A percentile compares a stretch with the other conserved stretches of the same genome.
These are phyloP conservation scores for Halcyon chelicuti DNA, from an alignment of 2,797 vertebrate species.

Conservation along the genomic window DNA sequence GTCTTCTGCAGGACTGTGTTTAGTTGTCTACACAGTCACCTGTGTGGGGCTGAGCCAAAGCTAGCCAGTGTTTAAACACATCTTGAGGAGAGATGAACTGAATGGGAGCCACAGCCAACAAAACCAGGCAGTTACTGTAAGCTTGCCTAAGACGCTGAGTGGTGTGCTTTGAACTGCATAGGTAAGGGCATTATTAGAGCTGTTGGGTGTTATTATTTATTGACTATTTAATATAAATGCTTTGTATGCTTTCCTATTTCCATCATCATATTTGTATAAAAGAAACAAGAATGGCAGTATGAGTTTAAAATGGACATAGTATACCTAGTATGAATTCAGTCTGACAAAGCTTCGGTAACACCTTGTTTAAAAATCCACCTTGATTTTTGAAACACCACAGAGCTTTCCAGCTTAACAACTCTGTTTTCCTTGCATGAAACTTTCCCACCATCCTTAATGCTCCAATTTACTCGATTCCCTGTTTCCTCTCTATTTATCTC, in stretches of 20 bases:
- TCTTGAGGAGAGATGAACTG: background rate
- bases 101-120: background rate
- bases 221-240: background rate
- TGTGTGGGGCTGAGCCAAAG: background rate
- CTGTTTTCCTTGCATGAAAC: background rate
- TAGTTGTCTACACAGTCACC: background rate
- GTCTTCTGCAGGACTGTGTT: background rate
- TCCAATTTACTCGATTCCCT: background rate
- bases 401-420: background rate
- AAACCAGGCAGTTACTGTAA: background rate
- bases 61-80: background rate
- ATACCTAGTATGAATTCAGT: background rate
- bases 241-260: background rate
- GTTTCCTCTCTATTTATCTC: background rate
- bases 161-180: background rate
- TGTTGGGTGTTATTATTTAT: background rate
- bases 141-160: background rate
- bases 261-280: background rate
- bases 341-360: background rate
- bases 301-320: background rate
- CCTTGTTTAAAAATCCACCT: background rate
- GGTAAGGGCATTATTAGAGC: background rate
- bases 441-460: background rate
- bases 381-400: background rate
- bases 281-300: background rate